Evolutionary conservation across 2,888 invertebrate species (phyloP).

Genomic region (Cyrtodaria siliqua): DNA sequence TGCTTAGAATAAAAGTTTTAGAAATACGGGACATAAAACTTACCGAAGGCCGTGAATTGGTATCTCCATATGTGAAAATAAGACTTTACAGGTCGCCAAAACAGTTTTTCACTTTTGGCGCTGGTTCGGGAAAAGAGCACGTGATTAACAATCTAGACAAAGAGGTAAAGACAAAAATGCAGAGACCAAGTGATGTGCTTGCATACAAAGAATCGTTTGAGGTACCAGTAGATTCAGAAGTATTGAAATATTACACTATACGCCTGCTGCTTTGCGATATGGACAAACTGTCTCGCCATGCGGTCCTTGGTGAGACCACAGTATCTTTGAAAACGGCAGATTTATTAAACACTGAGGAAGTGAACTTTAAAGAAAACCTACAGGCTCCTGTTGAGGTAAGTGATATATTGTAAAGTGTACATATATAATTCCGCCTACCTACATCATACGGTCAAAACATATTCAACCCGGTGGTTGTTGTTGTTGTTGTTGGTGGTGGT

Average conservation of each 20-base stretch:
- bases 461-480: too few species aligned
- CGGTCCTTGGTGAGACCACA: constrained; percentile 74
- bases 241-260: constrained; percentile 64
- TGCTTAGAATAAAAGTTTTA: constrained; percentile 68
- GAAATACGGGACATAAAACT: constrained; percentile 70
- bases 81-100: constrained; percentile 74
- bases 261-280: constrained; percentile 77
- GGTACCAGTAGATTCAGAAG: constrained; percentile 60
- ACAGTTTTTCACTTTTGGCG: constrained; percentile 73
- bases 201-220: constrained; percentile 75
- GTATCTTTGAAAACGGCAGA: constrained; percentile 64
- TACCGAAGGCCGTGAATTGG: constrained; percentile 60
- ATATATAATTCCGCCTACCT: too few species aligned
- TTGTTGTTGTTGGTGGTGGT: too few species aligned
- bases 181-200: constrained; percentile 70
- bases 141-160: constrained; percentile 74
- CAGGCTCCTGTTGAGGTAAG: constrained; percentile 69
- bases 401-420: not conserved
- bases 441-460: too few species aligned
- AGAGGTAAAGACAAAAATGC: constrained; percentile 79
- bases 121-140: constrained; percentile 60
- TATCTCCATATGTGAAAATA: constrained; percentile 77
- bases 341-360: constrained; percentile 40
- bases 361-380: constrained; percentile 64
- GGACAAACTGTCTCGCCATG: constrained; percentile 77